Conservation (phyloP, 2,888 invertebrate genomes). For the Drosophila subquinaria region DNA sequence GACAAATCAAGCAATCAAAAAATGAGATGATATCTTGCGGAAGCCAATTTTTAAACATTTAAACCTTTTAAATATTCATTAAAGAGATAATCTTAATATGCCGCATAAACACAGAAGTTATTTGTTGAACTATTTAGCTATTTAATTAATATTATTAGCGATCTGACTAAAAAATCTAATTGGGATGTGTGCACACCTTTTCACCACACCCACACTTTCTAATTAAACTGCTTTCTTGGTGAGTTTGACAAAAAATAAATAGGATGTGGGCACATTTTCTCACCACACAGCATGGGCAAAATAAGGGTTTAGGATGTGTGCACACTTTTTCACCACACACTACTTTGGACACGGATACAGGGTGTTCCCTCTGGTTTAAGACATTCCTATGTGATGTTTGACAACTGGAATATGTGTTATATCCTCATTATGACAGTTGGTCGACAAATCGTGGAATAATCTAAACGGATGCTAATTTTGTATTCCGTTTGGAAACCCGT, state of each 20-base stretch:
- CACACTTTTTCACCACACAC: conserved; percentile 4
- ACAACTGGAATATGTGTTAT: not conserved
- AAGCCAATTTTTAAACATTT: conserved; percentile 11
- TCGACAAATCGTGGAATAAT: conserved; percentile 22
- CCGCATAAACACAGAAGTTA: not conserved
- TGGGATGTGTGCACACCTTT: not conserved
- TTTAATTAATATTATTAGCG: not conserved
- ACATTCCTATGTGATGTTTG: not conserved
- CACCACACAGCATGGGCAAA: not conserved
- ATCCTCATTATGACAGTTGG: conserved; percentile 22
- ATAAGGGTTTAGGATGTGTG: not conserved
- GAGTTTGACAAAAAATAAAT: not conserved
- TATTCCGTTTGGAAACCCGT: conserved; percentile 6
- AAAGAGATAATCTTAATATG: conserved; percentile 15
- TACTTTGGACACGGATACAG: not conserved
- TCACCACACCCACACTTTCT: not conserved
- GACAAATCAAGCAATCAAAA: conserved; percentile 1
- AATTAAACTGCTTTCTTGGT: not conserved
- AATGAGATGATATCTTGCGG: conserved; percentile 4
- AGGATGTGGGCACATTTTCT: not conserved
- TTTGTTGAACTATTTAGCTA: not conserved
- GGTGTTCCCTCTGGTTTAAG: not conserved
- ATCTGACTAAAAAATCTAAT: not conserved
- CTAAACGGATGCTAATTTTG: conserved; percentile 18
- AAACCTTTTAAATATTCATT: conserved; percentile 15